Evolutionary conservation across 1,140 invertebrate species (phyloP), one percentile per base, ranked within the genome.

Genomic region (Drosophila willistoni): DNA sequence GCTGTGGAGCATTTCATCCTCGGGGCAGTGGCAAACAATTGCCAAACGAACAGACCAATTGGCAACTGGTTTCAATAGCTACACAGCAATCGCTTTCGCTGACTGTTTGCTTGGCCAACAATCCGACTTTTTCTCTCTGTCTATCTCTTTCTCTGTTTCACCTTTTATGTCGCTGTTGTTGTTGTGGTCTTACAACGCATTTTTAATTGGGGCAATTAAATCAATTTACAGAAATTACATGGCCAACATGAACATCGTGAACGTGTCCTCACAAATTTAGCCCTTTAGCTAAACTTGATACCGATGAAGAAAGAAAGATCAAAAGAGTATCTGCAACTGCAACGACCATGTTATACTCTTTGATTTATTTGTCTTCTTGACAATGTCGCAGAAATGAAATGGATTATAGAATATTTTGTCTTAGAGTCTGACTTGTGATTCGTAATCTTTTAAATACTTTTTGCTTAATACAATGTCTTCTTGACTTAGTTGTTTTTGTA

Each of bases 161-260:
- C 70, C 54, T 39, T 71, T 68, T 19, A 0, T 13, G 14, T 47
- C 19, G 44, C 17, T 47, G 12, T 17, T 47, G 7, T 47, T 47
- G 44, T 3, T 39, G 12, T 39, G 12, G 10, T 51, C 44, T 51
- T 51, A 67, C 66, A 74, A 71, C 69, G 60, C 68, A 80, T 66
- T 89, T 79, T 89, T 87, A 87, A 87, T 84, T 71, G 84, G 73
- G 54, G 77, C 80, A 87, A 87, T 87, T 87, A 87, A 87, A 89
- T 78, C 80, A 89, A 89, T 87, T 87, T 87, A 87, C 83, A 89
- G 65, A 84, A 79, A 87, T 83, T 87, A 89, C 84, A 89, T 66
- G 68, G 68, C 67, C 63, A 72, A 69, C 68, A 57, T 68, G 67
- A 63, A 61, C 70, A 51, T 51, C 44, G 36, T 34, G 13, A 22